A percentile compares a stretch with the other conserved stretches of the same genome.
Evolutionary conservation across 53 echinoderm and acorn worm species (phyloP).

Genomic region (Crossaster papposus): DNA sequence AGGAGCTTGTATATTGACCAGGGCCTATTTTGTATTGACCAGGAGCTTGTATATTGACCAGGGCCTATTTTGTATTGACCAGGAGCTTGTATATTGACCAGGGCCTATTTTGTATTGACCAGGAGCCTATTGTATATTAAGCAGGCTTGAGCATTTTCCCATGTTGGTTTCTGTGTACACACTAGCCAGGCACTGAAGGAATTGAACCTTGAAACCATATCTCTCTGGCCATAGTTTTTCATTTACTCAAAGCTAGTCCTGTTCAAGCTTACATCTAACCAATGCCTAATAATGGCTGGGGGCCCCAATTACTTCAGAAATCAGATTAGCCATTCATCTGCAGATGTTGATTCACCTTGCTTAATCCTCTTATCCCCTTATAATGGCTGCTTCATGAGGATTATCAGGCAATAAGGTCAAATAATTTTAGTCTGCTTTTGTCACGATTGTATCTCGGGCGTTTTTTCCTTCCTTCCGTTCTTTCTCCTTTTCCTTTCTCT

Average conservation of each 20-base stretch:
- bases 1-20: too few species aligned
- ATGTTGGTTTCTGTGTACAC: background rate
- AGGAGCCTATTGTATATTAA: too few species aligned
- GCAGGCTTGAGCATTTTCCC: too few species aligned
- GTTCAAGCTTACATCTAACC: background rate
- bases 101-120: too few species aligned
- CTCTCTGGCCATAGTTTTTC: background rate
- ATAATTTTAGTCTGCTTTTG: background rate
- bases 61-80: too few species aligned
- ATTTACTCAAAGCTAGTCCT: background rate
- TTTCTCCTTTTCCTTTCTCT: too few species aligned
- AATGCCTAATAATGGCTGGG: background rate
- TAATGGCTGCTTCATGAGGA: background rate
- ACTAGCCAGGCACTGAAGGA: background rate
- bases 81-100: too few species aligned
- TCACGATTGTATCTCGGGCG: background rate
- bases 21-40: too few species aligned
- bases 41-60: too few species aligned
- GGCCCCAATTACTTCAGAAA: background rate
- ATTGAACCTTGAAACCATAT: background rate
- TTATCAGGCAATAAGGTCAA: background rate
- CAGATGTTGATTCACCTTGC: conserved; percentile 9
- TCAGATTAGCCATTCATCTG: background rate
- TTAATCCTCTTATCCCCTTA: conserved; percentile 13
- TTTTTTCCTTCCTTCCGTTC: too few species aligned